Conservation (phyloP, 2,888 invertebrate genomes). For the Amphimallon solstitiale region DNA sequence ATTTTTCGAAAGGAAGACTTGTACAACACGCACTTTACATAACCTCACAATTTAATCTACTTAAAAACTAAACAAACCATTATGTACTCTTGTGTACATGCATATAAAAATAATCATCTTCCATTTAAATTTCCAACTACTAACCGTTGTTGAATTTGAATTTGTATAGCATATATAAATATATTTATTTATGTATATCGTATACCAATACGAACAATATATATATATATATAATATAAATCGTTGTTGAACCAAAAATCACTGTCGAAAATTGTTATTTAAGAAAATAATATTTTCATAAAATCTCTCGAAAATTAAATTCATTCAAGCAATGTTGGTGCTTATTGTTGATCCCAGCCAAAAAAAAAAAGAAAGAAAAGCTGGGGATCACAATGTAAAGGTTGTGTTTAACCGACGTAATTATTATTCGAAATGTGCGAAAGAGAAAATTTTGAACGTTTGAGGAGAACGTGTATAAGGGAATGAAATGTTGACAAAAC, state of each 20-base stretch:
- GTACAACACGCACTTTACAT: too few relatives aligned
- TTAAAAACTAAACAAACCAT: neutral
- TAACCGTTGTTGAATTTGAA: conserved; percentile 12
- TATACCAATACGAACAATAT: conserved; percentile 6
- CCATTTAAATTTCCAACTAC: conserved; percentile 1
- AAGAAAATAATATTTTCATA: neutral
- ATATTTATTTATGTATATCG: neutral
- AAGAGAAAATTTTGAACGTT: too few relatives aligned
- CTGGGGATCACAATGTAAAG: too few relatives aligned
- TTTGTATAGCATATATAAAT: conserved; percentile 15
- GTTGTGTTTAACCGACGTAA: too few relatives aligned
- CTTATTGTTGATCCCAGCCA: too few relatives aligned
- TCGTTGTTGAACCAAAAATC: too few relatives aligned
- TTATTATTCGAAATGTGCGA: too few relatives aligned
- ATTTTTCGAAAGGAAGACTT: too few relatives aligned
- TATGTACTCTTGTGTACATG: too few relatives aligned
- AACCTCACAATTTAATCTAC: neutral
- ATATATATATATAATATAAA: conserved; percentile 4
- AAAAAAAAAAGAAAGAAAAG: too few relatives aligned
- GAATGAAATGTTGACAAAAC: too few relatives aligned
- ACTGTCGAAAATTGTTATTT: neutral
- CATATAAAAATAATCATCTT: conserved; percentile 1
- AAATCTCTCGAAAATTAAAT: neutral
- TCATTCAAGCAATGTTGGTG: neutral
- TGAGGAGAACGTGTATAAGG: too few relatives aligned